Percentiles rank a stretch among this genome's conserved stretches.
Evolutionary conservation across 2,113 vertebrate genomes (phyloP).

Genomic region (Stegastes partitus): DNA sequence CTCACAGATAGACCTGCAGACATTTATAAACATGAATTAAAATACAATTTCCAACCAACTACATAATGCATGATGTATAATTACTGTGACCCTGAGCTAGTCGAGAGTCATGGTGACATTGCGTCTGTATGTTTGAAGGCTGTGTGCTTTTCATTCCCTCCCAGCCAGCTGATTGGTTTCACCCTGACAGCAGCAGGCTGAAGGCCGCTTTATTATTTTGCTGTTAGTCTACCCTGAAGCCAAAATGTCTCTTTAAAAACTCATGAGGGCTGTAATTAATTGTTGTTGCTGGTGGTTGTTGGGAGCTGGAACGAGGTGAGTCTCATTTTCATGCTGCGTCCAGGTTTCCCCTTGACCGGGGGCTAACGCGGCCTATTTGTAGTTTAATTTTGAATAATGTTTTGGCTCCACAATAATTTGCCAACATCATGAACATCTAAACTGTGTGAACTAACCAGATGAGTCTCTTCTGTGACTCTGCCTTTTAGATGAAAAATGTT

Average conservation of each 20-base stretch:
- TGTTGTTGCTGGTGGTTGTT: background rate
- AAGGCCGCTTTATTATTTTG: background rate
- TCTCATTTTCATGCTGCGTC: background rate
- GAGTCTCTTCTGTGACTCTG: background rate
- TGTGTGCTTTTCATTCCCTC: too few species aligned
- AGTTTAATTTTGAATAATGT: background rate
- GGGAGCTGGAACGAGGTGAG: background rate
- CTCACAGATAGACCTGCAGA: too few species aligned
- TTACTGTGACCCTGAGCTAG: too few species aligned
- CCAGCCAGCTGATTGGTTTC: too few species aligned
- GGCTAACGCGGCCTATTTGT: background rate
- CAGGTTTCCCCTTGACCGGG: background rate
- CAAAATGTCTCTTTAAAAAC: background rate
- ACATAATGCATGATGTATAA: too few species aligned
- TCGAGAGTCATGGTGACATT: too few species aligned
- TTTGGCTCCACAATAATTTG: background rate
- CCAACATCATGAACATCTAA: background rate
- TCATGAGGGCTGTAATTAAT: background rate
- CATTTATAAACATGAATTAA: too few species aligned
- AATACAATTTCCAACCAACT: too few species aligned
- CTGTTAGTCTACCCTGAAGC: background rate
- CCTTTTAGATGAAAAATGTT: background rate
- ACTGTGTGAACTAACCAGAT: background rate
- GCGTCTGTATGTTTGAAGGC: too few species aligned
- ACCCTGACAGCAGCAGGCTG: too few species aligned